phyloP scores from a whole-genome alignment of 2,888 invertebrate genomes.

The Agonopterix alstromeriana region DNA sequence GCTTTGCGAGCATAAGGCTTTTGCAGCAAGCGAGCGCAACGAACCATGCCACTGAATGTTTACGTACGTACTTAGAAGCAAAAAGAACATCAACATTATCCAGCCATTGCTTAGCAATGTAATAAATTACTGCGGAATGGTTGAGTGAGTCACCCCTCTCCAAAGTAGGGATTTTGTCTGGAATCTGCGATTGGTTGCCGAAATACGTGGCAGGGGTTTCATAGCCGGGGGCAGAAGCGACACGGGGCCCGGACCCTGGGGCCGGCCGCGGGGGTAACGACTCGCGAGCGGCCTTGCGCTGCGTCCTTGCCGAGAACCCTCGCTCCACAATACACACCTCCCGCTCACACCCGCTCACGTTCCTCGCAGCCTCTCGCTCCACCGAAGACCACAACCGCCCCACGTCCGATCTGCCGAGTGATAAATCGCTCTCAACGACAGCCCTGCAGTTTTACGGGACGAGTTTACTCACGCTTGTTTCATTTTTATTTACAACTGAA shows the following conservation, averaged over 20 bases:
- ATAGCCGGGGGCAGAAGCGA: slow-evolving; percentile 21
- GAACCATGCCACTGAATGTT: background rate
- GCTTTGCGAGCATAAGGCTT: slow-evolving; percentile 11
- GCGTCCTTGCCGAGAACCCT: slow-evolving; percentile 61
- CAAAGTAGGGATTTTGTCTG: background rate
- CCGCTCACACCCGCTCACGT: slow-evolving; percentile 28
- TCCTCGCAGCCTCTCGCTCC: slow-evolving; percentile 30
- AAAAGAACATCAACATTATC: background rate
- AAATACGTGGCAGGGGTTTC: slow-evolving; percentile 22
- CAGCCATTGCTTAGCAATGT: no score
- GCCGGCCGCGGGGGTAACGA: slow-evolving; percentile 26
- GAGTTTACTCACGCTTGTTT: slow-evolving; percentile 35
- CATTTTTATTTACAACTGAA: slow-evolving; percentile 59
- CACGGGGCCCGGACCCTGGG: slow-evolving; percentile 10
- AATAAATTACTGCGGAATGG: background rate
- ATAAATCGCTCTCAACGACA: slow-evolving; percentile 61
- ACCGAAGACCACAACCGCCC: slow-evolving; percentile 35
- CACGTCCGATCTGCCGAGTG: slow-evolving; percentile 45
- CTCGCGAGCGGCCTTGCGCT: slow-evolving; percentile 56
- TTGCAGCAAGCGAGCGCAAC: background rate
- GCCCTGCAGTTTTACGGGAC: slow-evolving; percentile 41
- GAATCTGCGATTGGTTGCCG: slow-evolving; percentile 22
- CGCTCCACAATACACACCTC: slow-evolving; percentile 20
- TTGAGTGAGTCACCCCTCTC: background rate
- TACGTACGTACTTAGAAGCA: background rate